These are phyloP conservation scores for Leptura quadrifasciata DNA, from an alignment of 2,888 invertebrate genomes.

Conservation along the genomic window DNA sequence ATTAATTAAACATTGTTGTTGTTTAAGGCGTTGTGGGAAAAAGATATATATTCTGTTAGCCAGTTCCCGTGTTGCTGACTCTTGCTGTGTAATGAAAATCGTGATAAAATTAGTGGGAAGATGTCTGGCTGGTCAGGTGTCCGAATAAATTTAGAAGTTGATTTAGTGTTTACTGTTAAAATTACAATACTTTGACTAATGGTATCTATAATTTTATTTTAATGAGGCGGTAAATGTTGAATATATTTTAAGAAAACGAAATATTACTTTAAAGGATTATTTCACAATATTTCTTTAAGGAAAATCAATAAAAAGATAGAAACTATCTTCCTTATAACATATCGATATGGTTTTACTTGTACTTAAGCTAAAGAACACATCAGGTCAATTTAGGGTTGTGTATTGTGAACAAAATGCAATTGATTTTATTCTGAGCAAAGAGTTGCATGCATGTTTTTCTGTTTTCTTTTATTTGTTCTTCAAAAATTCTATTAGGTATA, in stretches of 20 bases:
- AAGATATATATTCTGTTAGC: background rate
- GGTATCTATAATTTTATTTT: background rate
- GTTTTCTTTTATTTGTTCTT: too few species aligned
- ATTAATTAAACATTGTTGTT: conserved; percentile 15
- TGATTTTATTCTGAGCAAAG: too few species aligned
- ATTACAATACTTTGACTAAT: background rate
- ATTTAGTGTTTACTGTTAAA: background rate
- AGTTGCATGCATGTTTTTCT: too few species aligned
- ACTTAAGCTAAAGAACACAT: too few species aligned
- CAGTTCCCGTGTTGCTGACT: background rate
- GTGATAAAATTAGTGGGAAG: conserved; percentile 4
- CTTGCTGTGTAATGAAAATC: conserved; percentile 6
- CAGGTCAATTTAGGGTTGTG: too few species aligned
- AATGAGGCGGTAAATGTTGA: background rate
- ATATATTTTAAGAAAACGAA: background rate
- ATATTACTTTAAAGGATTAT: too few species aligned
- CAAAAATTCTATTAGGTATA: too few species aligned
- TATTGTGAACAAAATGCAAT: too few species aligned
- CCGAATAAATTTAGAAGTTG: conserved; percentile 1
- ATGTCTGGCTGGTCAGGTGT: background rate
- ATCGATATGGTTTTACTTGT: too few species aligned
- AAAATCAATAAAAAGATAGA: too few species aligned
- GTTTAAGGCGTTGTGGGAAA: conserved; percentile 11
- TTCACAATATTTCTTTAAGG: too few species aligned
- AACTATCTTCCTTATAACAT: too few species aligned